These are phyloP conservation scores for Tachuris rubrigastra DNA, from an alignment of 2,113 vertebrate species.

Conservation along the genomic window DNA sequence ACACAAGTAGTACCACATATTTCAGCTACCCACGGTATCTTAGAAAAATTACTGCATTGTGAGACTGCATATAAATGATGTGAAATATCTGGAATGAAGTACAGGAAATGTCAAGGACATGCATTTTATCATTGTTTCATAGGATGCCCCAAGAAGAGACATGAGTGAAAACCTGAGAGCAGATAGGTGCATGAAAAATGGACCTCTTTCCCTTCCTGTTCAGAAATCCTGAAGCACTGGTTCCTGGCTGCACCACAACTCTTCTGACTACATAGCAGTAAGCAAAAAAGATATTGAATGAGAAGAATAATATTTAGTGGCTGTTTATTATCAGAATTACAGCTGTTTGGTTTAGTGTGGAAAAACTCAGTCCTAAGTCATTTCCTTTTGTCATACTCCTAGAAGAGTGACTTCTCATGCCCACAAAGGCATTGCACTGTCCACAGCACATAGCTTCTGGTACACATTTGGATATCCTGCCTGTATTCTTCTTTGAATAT, in stretches of 20 bases:
- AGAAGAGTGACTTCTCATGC: background rate
- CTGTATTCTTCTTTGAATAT: background rate
- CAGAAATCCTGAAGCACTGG: background rate
- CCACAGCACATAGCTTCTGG: background rate
- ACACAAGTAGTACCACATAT: background rate
- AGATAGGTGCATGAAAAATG: background rate
- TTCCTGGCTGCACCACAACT: background rate
- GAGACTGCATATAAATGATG: background rate
- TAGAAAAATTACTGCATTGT: background rate
- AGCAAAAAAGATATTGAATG: background rate
- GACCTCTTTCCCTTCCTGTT: background rate
- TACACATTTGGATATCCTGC: background rate
- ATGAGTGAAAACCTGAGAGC: background rate
- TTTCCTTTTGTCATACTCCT: background rate
- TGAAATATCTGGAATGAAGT: slow-evolving; percentile 7
- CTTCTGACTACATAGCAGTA: background rate
- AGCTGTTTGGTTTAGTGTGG: background rate
- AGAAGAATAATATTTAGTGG: background rate
- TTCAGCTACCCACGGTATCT: background rate
- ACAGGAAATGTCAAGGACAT: background rate
- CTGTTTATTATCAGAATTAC: background rate
- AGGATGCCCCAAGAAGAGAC: background rate
- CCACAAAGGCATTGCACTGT: background rate
- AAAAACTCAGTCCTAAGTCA: background rate
- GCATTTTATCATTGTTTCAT: background rate